Evolutionary conservation across 2,797 vertebrate species (phyloP).

Genomic region (Pteronotus mesoamericanus): DNA sequence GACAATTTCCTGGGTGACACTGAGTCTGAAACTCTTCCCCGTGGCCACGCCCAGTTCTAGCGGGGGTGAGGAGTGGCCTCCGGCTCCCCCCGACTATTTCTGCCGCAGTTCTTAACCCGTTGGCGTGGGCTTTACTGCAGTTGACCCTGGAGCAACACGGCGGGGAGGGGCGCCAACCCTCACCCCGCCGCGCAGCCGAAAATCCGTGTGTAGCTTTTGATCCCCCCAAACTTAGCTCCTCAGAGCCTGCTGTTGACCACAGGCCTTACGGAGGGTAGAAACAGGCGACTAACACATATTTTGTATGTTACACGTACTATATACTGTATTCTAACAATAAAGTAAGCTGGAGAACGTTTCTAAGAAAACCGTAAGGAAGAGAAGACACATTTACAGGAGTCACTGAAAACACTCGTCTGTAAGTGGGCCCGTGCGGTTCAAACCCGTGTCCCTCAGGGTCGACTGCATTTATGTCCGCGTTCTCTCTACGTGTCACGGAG

Average conservation of each 20-base stretch:
- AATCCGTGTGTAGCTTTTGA: background rate
- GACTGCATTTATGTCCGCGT: background rate
- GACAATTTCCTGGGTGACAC: background rate
- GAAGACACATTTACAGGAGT: background rate
- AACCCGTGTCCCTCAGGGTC: background rate
- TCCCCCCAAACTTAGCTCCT: background rate
- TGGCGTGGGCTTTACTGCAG: background rate
- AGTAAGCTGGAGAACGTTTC: background rate
- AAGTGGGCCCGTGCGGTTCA: background rate
- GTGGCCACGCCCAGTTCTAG: background rate
- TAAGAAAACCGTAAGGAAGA: background rate
- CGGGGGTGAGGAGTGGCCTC: background rate
- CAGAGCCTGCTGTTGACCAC: background rate
- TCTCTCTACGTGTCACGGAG: accelerated
- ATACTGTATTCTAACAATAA: background rate
- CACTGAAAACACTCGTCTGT: background rate
- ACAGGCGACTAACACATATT: background rate
- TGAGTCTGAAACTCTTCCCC: background rate
- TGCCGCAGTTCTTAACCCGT: background rate
- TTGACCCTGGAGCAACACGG: background rate
- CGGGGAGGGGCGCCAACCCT: background rate
- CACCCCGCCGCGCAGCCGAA: background rate
- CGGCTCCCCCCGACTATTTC: background rate
- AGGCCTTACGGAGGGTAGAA: background rate
- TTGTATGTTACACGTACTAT: background rate